A percentile compares a stretch with the other conserved stretches of the same genome.
phyloP scores from a whole-genome alignment of 2,888 invertebrate species.

The Drosophila siamana region DNA sequence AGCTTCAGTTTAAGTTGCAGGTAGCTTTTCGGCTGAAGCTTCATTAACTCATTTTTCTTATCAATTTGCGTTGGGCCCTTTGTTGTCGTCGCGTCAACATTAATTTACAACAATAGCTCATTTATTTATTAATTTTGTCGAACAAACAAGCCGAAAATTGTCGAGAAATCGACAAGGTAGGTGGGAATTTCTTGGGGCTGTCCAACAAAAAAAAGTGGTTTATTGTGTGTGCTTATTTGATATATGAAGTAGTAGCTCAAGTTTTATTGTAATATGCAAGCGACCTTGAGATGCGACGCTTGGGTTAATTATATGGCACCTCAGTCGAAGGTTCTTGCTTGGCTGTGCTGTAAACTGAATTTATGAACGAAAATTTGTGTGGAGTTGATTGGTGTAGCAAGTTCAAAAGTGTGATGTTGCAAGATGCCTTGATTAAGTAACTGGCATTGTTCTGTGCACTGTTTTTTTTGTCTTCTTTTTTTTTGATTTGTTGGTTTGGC shows the following conservation, averaged over 20 bases:
- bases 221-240: slow-evolving; percentile 46
- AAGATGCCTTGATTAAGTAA: slow-evolving; percentile 41
- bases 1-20: not conserved
- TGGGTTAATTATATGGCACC: slow-evolving; percentile 45
- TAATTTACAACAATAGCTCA: slow-evolving; percentile 62
- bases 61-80: slow-evolving; percentile 30
- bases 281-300: slow-evolving; percentile 51
- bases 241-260: slow-evolving; percentile 28
- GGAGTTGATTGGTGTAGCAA: slow-evolving; percentile 44
- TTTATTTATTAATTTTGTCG: slow-evolving; percentile 58
- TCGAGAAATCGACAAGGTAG: slow-evolving; percentile 25
- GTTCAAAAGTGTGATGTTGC: slow-evolving; percentile 44
- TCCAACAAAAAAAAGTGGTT: slow-evolving; percentile 35
- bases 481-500: not conserved
- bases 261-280: slow-evolving; percentile 35
- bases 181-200: slow-evolving; percentile 55
- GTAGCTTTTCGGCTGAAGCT: slow-evolving; percentile 6
- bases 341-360: slow-evolving; percentile 24
- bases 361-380: slow-evolving; percentile 9
- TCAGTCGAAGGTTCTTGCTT: slow-evolving; percentile 50
- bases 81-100: slow-evolving; percentile 46
- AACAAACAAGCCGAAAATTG: slow-evolving; percentile 65
- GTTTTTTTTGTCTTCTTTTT: no score
- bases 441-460: slow-evolving; percentile 27
- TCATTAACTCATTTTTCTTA: slow-evolving; percentile 40